phyloP scores from a whole-genome alignment of 2,797 vertebrate genomes.

The Tachyglossus aculeatus region DNA sequence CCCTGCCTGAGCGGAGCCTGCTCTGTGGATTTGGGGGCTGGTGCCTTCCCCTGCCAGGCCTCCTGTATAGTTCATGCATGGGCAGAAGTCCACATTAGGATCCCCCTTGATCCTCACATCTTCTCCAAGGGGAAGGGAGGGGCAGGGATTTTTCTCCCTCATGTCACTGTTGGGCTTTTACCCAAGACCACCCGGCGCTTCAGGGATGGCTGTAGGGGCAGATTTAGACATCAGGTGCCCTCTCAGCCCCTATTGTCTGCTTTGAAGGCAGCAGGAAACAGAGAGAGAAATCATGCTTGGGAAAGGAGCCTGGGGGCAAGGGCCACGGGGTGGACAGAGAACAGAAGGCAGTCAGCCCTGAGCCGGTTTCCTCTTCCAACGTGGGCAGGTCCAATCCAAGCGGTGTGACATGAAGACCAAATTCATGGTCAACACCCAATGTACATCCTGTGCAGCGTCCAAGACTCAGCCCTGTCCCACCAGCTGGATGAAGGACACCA shows the following conservation, averaged over 20 bases:
- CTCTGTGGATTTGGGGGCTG: too few relatives aligned
- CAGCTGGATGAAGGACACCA: slow-evolving; percentile 58
- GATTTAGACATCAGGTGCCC: too few relatives aligned
- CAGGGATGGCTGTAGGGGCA: too few relatives aligned
- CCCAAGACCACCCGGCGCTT: too few relatives aligned
- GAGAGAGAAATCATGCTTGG: background rate
- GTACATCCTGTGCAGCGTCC: slow-evolving; percentile 78
- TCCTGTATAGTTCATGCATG: too few relatives aligned
- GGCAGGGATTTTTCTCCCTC: too few relatives aligned
- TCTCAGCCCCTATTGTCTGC: background rate
- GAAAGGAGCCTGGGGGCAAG: background rate
- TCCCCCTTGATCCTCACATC: rapidly evolving
- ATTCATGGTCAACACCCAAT: slow-evolving; percentile 62
- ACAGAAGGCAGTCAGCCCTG: background rate
- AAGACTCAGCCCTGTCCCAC: slow-evolving; percentile 72
- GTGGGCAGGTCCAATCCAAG: slow-evolving; percentile 61
- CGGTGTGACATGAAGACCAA: slow-evolving; percentile 75
- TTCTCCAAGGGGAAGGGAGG: background rate
- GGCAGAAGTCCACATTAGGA: background rate
- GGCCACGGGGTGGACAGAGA: background rate
- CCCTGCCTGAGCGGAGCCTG: too few relatives aligned
- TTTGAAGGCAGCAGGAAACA: background rate
- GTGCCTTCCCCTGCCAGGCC: too few relatives aligned
- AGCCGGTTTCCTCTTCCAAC: background rate
- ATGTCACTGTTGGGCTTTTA: too few relatives aligned